These are phyloP conservation scores for Cirrhinus mrigala DNA, from an alignment of 2,797 vertebrate genomes.

Conservation along the genomic window DNA sequence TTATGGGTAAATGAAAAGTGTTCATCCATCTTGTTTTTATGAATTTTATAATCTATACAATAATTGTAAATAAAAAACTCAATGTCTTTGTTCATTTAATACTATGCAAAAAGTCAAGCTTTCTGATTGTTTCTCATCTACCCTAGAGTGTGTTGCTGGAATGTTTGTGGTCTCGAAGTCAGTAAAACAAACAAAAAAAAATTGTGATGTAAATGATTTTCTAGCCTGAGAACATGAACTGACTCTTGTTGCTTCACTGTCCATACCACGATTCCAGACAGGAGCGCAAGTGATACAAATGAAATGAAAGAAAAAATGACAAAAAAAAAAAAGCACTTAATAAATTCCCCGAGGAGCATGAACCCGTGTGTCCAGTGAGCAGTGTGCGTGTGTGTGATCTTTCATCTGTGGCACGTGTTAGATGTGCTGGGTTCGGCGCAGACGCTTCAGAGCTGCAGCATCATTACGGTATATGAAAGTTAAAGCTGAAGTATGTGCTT, in stretches of 20 bases:
- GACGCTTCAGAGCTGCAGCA: not conserved
- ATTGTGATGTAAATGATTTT: conserved; percentile 93
- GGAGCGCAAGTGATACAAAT: conserved; percentile 83
- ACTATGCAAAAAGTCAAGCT: conserved; percentile 99
- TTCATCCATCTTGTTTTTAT: conserved; percentile 99
- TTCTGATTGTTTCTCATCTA: conserved; percentile 88
- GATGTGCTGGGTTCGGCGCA: not conserved
- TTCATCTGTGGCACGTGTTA: conserved; percentile 53
- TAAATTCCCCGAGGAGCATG: conserved; percentile 96
- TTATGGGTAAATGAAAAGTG: conserved; percentile 96
- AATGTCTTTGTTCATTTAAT: conserved; percentile 99
- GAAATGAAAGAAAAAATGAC: conserved; percentile 69
- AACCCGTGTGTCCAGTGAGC: conserved; percentile 80
- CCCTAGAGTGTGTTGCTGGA: conserved; percentile 91
- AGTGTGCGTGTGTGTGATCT: conserved; percentile 67
- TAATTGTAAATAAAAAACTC: conserved; percentile 99
- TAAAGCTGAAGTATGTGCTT: not conserved
- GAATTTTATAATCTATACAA: conserved; percentile 99
- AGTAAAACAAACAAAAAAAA: conserved; percentile 47
- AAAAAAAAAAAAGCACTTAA: conserved; percentile 72
- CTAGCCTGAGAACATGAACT: conserved; percentile 85
- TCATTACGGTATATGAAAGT: not conserved
- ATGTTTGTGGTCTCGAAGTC: conserved; percentile 87
- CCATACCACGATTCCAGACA: conserved; percentile 85
- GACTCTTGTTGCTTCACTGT: conserved; percentile 90